Conservation (phyloP, 2,113 vertebrate genomes). For the Colaptes auratus region DNA sequence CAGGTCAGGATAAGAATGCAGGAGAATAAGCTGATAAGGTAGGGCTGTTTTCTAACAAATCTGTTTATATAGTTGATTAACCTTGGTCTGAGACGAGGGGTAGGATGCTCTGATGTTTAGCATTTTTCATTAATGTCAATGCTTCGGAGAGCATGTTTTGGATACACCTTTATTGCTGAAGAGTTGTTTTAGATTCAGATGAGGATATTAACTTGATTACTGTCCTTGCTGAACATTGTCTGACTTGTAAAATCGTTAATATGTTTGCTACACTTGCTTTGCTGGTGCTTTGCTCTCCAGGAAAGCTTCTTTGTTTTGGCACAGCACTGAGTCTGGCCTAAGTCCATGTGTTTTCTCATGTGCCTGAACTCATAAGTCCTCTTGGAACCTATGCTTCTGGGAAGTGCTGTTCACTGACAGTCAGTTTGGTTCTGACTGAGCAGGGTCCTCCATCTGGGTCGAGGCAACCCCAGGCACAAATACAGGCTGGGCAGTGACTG, state of each 20-base stretch:
- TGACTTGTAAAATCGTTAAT: background rate
- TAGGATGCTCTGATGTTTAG: background rate
- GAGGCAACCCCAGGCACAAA: too few relatives aligned
- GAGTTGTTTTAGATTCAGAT: background rate
- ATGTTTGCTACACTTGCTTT: background rate
- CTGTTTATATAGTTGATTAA: background rate
- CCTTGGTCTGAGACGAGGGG: background rate
- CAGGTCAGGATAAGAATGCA: background rate
- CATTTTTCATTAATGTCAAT: background rate
- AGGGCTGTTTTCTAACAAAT: background rate
- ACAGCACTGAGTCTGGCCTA: background rate
- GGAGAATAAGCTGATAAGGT: background rate
- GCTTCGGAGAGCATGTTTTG: background rate
- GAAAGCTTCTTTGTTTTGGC: conserved; percentile 10
- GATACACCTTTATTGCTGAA: background rate
- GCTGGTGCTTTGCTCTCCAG: background rate
- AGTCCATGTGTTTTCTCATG: background rate
- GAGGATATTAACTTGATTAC: background rate
- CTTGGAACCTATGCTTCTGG: background rate
- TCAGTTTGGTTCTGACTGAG: background rate
- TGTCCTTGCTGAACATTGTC: background rate
- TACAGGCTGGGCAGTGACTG: too few relatives aligned
- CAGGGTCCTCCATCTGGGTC: too few relatives aligned
- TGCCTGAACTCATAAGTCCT: background rate
- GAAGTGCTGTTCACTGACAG: background rate